These are phyloP conservation scores for Sphyrna mokarran DNA, from an alignment of 2,113 vertebrate genomes.

Conservation along the genomic window DNA sequence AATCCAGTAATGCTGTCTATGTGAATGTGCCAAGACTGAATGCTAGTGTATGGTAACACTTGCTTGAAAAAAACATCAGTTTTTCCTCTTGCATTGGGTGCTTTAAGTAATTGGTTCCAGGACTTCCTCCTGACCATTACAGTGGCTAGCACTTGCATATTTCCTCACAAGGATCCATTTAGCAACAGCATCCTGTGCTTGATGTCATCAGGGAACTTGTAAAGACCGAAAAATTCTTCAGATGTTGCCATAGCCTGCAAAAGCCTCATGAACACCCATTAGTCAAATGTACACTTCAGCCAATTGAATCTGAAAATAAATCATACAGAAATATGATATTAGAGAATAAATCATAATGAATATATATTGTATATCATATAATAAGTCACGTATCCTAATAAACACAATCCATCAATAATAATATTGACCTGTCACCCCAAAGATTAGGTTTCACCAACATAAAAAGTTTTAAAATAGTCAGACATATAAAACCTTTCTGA, in stretches of 20 bases:
- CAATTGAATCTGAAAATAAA: neutral
- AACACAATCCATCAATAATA: neutral
- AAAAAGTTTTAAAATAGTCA: neutral
- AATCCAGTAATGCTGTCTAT: neutral
- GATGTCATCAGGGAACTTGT: neutral
- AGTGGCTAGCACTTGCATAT: neutral
- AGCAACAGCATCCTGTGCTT: neutral
- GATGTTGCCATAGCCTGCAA: neutral
- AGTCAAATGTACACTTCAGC: constrained; percentile 5
- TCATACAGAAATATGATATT: neutral
- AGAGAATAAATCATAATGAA: neutral
- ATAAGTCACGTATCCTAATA: neutral
- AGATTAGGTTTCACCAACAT: neutral
- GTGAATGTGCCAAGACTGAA: neutral
- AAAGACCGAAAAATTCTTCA: neutral
- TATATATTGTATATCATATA: no score
- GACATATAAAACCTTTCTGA: neutral
- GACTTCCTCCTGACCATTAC: neutral
- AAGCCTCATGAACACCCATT: neutral
- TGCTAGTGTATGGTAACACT: neutral
- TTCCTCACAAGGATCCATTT: neutral
- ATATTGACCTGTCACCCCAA: neutral
- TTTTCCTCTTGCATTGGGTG: neutral
- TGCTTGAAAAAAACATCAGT: neutral
- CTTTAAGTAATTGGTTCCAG: neutral